Conservation (phyloP, 1,140 invertebrate species). For the Solen grandis region DNA sequence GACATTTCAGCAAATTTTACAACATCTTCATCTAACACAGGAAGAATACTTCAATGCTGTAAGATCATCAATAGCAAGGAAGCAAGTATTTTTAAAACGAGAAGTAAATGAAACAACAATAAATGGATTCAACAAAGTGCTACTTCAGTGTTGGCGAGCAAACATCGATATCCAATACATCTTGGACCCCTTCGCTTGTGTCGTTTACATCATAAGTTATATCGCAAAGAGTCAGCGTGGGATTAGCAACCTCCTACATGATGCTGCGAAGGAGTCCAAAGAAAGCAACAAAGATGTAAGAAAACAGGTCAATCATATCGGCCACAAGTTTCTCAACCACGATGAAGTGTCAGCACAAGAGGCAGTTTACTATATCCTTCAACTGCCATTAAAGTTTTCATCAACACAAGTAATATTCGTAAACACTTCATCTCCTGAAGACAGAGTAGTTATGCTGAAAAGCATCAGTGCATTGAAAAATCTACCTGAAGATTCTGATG, state of each 20-base stretch:
- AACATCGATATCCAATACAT: slow-evolving; percentile 54
- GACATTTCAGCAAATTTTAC: slow-evolving; percentile 5
- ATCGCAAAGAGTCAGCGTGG: slow-evolving; percentile 53
- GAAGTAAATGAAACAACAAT: not conserved
- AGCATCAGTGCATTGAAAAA: no score
- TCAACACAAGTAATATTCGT: no score
- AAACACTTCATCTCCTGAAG: no score
- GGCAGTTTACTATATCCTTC: no score
- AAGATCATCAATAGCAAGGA: slow-evolving; percentile 6
- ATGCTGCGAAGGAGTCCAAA: slow-evolving; percentile 1
- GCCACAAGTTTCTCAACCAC: slow-evolving; percentile 56
- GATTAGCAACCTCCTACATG: not conserved
- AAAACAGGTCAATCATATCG: slow-evolving; percentile 32
- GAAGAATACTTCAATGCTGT: slow-evolving; percentile 23
- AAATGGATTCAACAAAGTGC: slow-evolving; percentile 11
- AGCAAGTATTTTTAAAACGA: slow-evolving; percentile 42
- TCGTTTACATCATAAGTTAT: slow-evolving; percentile 53
- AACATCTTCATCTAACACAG: not conserved
- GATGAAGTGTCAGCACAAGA: slow-evolving; percentile 60
- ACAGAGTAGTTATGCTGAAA: no score
- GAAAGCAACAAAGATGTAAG: not conserved
- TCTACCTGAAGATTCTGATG: no score
- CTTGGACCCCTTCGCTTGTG: slow-evolving; percentile 50
- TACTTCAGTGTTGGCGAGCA: slow-evolving; percentile 50
- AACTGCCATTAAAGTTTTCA: no score